Conservation (phyloP, 2,888 invertebrate genomes). For the Amblyteles armatorius region DNA sequence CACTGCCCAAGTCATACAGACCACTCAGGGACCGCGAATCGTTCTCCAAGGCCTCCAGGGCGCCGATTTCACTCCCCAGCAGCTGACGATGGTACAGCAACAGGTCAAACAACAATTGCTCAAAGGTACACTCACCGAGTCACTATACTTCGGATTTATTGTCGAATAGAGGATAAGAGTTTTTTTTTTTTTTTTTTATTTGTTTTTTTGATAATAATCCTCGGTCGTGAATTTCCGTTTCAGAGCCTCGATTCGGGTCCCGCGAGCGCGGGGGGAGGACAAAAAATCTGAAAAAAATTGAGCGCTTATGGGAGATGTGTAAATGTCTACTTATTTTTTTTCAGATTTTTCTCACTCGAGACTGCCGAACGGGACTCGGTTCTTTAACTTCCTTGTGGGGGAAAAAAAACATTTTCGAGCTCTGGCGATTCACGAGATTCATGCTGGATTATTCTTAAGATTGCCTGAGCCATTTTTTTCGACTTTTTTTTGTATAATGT, state of each 20-base stretch:
- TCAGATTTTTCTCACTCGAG: too few relatives aligned
- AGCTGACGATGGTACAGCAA: slow-evolving; percentile 93
- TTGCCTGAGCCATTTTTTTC: neutral
- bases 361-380: too few relatives aligned
- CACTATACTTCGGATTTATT: slow-evolving; percentile 3
- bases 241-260: too few relatives aligned
- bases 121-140: slow-evolving; percentile 87
- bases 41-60: slow-evolving; percentile 94
- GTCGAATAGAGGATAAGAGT: neutral
- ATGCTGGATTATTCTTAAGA: neutral
- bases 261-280: too few relatives aligned
- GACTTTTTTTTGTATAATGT: neutral
- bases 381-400: too few relatives aligned
- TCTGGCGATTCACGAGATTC: neutral
- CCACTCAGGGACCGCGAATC: slow-evolving; percentile 93
- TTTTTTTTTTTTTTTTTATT: too few relatives aligned
- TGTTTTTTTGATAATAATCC: too few relatives aligned
- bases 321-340: too few relatives aligned
- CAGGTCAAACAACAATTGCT: slow-evolving; percentile 95
- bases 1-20: slow-evolving; percentile 94
- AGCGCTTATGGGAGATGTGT: too few relatives aligned
- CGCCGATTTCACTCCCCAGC: slow-evolving; percentile 92
- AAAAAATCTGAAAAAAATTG: too few relatives aligned
- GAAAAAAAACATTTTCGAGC: too few relatives aligned
- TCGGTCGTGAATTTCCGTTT: too few relatives aligned